Evolutionary conservation across 2,113 vertebrate species (phyloP), one percentile per base, ranked within the genome.

Genomic region (Brachyhypopomus gauderio): DNA sequence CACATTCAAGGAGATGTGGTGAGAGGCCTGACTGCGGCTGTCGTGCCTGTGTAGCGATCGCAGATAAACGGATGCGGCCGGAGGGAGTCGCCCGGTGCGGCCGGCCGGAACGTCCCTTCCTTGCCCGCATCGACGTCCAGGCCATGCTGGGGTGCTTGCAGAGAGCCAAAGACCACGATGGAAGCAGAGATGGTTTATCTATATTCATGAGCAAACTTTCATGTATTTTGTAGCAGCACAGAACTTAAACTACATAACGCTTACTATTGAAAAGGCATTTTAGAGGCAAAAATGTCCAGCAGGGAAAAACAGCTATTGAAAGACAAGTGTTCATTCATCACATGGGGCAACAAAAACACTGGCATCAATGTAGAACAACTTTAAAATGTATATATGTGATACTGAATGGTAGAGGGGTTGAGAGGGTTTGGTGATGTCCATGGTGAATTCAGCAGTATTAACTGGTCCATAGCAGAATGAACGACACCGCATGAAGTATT

Each of bases 11-110:
- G 76, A 27, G 36, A 77, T 41, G 72, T 77, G 38, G 38, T 4
- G 58, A 59, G 56, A 58, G 60, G 52, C 72, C 77, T 72, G 55
- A 66, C 74, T 63, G 66, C 74, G 77, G 27, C 66, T 72, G 80
- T 77, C 66, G 9, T 41, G 45, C 45, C 45, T 14, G 45, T 52
- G 45, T 52, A 52, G 64, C 70, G 48, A 63, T 17, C 38, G 11
- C 3, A 67, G 71, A 36, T 77, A 82, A 77, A 77, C 11, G 36
- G 25, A 48, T 64, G 58, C 38, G 45, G 55, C 76, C n/a, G 2
- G 14, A 62, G 71, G 63, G 36, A 82, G 79, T 56, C 63, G 75
- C 69, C 75, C 60, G 79, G 34, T 59, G 38, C 34, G 30, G 30
- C 64, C 20, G 17, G 36, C 17, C 19, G 19, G 64, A 34, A n/a